Evolutionary conservation across 2,888 invertebrate species (phyloP), one percentile per base, ranked within the genome.

Genomic region (Temnothorax ravouxi): DNA sequence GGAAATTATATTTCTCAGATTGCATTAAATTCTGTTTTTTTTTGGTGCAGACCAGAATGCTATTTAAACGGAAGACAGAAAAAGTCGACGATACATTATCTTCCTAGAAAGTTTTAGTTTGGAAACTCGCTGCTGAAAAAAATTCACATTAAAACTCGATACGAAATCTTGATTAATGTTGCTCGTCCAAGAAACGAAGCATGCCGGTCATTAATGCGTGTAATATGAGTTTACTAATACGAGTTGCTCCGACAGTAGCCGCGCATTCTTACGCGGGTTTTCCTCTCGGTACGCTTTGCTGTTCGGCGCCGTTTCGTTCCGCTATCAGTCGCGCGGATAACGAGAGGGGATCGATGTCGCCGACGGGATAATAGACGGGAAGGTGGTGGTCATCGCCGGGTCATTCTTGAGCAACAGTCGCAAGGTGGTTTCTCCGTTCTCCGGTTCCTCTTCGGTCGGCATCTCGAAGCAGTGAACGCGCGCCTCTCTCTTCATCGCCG

Each of bases 341-440:
- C 56, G 61, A 66, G 47, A 82, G 80, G 44, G 72, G 67, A 81
- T 75, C 72, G 34, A 62, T 59, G 75, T 72, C 76, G 76, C 59
- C 54, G 71, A 62, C 44, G 72, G 29, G 34, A n/a, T 72, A 84
- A 88, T 84, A 80, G 83, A 88, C 56, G 59, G 77, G 85, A 34
- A 89, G 86, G 88, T 88, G 87, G 84, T 85, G 89, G 84, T 80
- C 87, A 85, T 52, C 79, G 86, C 80, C 74, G 79, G 84, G 88
- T 89, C 86, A 86, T 83, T 88, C 69, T 83, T 83, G 75, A 88
- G 74, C 81, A 62, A 66, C 61, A 69, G 80, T 66, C 80, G 85
- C 84, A 83, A 67, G 86, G 87, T 81, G 84, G 83, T 87, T 56
- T 76, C 83, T 81, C 69, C 83, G 11, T 71, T 61, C 77, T 75